Conservation (phyloP, 2,888 invertebrate genomes). For the Dinocampus coccinellae region DNA sequence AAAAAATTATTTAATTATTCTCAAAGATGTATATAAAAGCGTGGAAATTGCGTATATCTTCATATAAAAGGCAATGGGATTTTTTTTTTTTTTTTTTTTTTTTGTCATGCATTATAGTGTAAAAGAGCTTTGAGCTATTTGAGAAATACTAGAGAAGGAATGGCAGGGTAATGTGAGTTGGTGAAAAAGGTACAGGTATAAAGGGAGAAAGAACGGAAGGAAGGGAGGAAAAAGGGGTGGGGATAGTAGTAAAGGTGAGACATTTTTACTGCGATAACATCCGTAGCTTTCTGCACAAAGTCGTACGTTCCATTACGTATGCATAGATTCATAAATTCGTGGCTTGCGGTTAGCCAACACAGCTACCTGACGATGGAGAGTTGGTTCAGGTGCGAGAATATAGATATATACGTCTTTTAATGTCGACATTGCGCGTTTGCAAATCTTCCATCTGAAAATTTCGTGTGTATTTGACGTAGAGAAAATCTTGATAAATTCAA, state of each 20-base stretch:
- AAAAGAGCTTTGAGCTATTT: slow-evolving; percentile 18
- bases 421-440: slow-evolving; percentile 14
- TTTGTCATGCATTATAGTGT: no score
- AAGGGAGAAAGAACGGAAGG: no score
- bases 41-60: slow-evolving; percentile 16
- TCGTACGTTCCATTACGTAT: slow-evolving; percentile 46
- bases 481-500: slow-evolving; percentile 20
- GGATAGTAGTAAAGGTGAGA: no score
- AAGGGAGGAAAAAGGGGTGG: no score
- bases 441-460: slow-evolving; percentile 21
- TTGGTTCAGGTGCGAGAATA: slow-evolving; percentile 10
- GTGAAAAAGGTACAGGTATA: background rate
- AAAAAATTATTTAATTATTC: background rate
- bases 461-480: no score
- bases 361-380: slow-evolving; percentile 20
- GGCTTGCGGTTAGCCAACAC: slow-evolving; percentile 36
- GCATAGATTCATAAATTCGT: slow-evolving; percentile 49
- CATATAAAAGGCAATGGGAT: slow-evolving; percentile 17
- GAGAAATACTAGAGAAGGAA: background rate
- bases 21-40: background rate
- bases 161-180: background rate
- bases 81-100: slow-evolving; percentile 22
- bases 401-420: slow-evolving; percentile 12
- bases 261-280: slow-evolving; percentile 21
- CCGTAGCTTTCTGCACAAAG: slow-evolving; percentile 25